phyloP scores from a whole-genome alignment of 2,797 vertebrate genomes.

The Phataginus tetradactyla region DNA sequence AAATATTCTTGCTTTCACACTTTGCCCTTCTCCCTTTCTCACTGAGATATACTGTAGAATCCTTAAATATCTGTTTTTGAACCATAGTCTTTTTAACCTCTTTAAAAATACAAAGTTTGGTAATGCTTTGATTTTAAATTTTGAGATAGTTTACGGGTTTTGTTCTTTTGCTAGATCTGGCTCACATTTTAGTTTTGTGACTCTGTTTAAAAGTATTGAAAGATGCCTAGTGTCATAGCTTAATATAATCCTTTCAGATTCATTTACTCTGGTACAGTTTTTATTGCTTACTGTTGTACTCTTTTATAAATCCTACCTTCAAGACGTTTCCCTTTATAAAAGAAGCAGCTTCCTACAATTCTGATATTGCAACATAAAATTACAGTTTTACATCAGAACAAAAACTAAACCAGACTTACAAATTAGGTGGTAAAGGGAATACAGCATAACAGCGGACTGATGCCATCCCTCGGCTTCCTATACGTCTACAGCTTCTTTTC shows the following conservation, averaged over 20 bases:
- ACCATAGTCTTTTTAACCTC: not conserved
- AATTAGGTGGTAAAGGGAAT: slow-evolving; percentile 39
- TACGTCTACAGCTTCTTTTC: slow-evolving; percentile 64
- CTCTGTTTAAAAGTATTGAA: not conserved
- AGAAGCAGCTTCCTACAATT: slow-evolving; percentile 64
- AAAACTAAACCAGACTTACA: slow-evolving; percentile 70
- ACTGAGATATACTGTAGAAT: not conserved
- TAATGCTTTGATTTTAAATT: slow-evolving; percentile 53
- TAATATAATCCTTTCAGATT: not conserved
- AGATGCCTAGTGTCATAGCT: not conserved
- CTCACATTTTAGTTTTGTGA: not conserved
- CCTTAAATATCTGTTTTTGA: slow-evolving; percentile 16
- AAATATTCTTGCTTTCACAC: not conserved
- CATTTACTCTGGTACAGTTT: slow-evolving; percentile 35
- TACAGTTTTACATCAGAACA: slow-evolving; percentile 51
- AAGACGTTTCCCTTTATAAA: slow-evolving; percentile 58
- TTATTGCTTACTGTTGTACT: not conserved
- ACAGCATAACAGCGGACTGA: slow-evolving; percentile 19
- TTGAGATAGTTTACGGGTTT: not conserved
- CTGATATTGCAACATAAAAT: slow-evolving; percentile 58
- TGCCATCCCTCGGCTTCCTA: slow-evolving; percentile 50
- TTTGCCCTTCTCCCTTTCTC: not conserved
- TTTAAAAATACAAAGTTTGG: not conserved
- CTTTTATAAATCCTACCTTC: slow-evolving; percentile 58
- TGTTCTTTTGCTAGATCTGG: not conserved